Conservation (phyloP, 2,797 vertebrate species). For the Amblyraja radiata region DNA sequence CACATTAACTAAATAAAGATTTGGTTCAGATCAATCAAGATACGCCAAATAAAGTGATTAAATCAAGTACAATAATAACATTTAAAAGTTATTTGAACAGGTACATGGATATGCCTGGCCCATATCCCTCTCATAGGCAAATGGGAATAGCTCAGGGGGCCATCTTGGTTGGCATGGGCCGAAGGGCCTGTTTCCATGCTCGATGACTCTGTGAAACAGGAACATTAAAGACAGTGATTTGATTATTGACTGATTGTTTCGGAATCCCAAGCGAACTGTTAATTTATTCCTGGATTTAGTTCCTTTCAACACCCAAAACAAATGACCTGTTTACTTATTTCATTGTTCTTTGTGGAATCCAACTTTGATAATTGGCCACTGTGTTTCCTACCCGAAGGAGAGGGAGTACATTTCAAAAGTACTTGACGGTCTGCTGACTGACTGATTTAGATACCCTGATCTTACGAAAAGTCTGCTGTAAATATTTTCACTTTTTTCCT, state of each 20-base stretch:
- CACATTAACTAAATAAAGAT: not conserved
- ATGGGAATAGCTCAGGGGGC: too few species aligned
- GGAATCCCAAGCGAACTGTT: conserved; percentile 72
- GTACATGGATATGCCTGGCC: too few species aligned
- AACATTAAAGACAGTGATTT: conserved; percentile 40
- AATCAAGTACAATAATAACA: too few species aligned
- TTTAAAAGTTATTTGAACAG: too few species aligned
- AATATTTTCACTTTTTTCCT: not conserved
- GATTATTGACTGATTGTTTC: conserved; percentile 65
- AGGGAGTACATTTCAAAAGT: not conserved
- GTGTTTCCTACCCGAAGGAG: not conserved
- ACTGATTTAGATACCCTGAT: not conserved
- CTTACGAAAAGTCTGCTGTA: not conserved
- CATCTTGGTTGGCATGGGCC: too few species aligned
- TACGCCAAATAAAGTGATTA: too few species aligned
- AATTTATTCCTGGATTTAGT: conserved; percentile 71
- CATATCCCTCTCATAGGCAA: too few species aligned
- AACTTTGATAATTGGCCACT: not conserved
- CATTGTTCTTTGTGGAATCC: not conserved
- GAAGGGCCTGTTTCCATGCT: too few species aligned
- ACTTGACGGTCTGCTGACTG: not conserved
- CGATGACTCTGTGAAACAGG: too few species aligned
- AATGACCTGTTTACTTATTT: not conserved
- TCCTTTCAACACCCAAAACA: not conserved
- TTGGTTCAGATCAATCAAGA: not conserved